Evolutionary conservation across 2,797 vertebrate species (phyloP).

Genomic region (Pseudotriccus pelzelni): DNA sequence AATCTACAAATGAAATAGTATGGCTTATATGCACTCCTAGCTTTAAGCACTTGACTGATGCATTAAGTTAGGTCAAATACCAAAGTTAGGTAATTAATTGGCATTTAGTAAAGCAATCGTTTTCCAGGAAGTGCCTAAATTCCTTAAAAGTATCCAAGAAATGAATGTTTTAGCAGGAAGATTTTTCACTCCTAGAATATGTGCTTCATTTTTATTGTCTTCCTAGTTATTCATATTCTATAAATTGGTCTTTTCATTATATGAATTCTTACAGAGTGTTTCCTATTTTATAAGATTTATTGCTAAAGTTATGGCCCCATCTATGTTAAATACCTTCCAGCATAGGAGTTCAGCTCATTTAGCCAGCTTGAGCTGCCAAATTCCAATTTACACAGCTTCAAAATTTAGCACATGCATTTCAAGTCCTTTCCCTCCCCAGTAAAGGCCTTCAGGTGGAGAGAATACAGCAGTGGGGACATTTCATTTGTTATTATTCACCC

Average conservation of each 20-base stretch:
- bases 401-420: neutral
- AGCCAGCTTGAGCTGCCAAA: conserved; percentile 16
- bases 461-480: conserved; percentile 3
- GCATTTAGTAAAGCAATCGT: neutral
- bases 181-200: neutral
- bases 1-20: neutral
- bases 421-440: neutral
- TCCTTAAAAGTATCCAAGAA: neutral
- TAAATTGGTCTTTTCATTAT: conserved; percentile 14
- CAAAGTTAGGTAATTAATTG: neutral
- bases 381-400: conserved; percentile 7
- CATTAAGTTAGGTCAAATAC: neutral
- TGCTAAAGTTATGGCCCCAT: neutral
- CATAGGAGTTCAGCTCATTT: neutral
- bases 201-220: neutral
- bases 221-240: neutral
- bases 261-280: neutral
- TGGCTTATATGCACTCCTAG: neutral
- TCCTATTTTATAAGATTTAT: neutral
- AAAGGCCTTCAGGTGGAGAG: neutral
- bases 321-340: conserved; percentile 27
- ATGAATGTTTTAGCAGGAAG: neutral
- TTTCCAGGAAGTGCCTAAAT: neutral
- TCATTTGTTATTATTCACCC: conserved; percentile 23
- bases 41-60: neutral